Conservation (phyloP, 2,113 vertebrate species). For the Elephantulus edwardii region DNA sequence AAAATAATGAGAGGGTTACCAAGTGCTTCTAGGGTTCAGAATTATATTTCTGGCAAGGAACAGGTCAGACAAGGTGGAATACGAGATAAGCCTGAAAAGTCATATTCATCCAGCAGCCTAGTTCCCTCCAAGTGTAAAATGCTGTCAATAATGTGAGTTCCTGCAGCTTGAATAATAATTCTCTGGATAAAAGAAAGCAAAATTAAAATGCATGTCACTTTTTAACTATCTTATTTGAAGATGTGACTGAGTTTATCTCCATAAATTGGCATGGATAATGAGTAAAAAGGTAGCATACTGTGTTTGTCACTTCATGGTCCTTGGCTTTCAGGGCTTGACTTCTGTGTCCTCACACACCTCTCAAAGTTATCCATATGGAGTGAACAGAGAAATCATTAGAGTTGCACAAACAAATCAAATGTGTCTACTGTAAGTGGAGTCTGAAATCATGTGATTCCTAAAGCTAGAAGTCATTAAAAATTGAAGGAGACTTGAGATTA, state of each 20-base stretch:
- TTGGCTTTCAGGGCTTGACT: background rate
- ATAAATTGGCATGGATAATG: no score
- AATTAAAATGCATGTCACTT: slow-evolving; percentile 47
- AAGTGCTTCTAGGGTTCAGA: slow-evolving; percentile 40
- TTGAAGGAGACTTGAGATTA: background rate
- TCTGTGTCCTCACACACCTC: background rate
- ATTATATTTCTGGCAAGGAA: slow-evolving; percentile 57
- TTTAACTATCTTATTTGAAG: slow-evolving; percentile 55
- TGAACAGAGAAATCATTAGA: background rate
- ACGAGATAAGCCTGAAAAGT: slow-evolving; percentile 47
- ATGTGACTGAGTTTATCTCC: no score
- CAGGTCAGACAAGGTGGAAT: slow-evolving; percentile 59
- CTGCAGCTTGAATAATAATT: slow-evolving; percentile 27
- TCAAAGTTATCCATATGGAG: background rate
- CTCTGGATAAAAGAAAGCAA: slow-evolving; percentile 51
- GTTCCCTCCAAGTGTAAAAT: slow-evolving; percentile 17
- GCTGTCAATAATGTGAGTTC: slow-evolving; percentile 6
- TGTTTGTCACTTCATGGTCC: background rate
- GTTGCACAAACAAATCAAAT: background rate
- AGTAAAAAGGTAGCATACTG: no score
- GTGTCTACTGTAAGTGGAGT: background rate
- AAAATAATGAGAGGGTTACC: slow-evolving; percentile 53
- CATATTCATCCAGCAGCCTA: background rate
- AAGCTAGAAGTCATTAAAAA: slow-evolving; percentile 7
- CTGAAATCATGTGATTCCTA: slow-evolving; percentile 8